Evolutionary conservation across 2,797 vertebrate genomes (phyloP).

Genomic region (Kryptolebias ocellatus): DNA sequence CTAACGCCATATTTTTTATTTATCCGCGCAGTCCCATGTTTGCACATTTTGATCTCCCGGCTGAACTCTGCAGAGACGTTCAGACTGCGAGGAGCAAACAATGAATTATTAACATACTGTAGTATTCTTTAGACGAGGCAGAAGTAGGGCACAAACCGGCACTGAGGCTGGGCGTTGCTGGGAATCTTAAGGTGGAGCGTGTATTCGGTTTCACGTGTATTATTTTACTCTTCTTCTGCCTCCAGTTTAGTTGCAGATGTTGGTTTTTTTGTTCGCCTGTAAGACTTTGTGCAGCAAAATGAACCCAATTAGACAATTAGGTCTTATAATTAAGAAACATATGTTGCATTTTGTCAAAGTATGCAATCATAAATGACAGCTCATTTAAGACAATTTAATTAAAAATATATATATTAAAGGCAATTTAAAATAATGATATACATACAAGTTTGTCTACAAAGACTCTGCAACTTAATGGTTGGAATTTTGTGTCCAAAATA

Average conservation of each 20-base stretch:
- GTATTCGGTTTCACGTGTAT: conserved; percentile 7
- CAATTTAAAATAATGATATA: too few species aligned
- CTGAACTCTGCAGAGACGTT: conserved; percentile 4
- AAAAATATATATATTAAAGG: too few species aligned
- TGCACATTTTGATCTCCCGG: not conserved
- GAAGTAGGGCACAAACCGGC: conserved; percentile 40
- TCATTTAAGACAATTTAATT: too few species aligned
- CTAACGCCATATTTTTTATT: not conserved
- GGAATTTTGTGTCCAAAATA: too few species aligned
- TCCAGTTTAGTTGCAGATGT: conserved; percentile 13
- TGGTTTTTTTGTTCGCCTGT: too few species aligned
- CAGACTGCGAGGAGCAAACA: not conserved
- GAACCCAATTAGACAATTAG: too few species aligned
- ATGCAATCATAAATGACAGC: too few species aligned
- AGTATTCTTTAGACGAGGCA: conserved; percentile 35
- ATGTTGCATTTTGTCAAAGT: too few species aligned
- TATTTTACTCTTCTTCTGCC: conserved; percentile 11
- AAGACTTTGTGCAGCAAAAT: too few species aligned
- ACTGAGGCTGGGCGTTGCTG: conserved; percentile 11
- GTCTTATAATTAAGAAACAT: too few species aligned
- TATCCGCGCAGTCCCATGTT: not conserved
- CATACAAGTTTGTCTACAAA: too few species aligned
- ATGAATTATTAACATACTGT: conserved; percentile 50
- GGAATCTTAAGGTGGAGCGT: conserved; percentile 22
- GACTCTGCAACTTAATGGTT: too few species aligned